Conservation (phyloP, 2,797 vertebrate genomes). For the Amblyopsis hoosieri region DNA sequence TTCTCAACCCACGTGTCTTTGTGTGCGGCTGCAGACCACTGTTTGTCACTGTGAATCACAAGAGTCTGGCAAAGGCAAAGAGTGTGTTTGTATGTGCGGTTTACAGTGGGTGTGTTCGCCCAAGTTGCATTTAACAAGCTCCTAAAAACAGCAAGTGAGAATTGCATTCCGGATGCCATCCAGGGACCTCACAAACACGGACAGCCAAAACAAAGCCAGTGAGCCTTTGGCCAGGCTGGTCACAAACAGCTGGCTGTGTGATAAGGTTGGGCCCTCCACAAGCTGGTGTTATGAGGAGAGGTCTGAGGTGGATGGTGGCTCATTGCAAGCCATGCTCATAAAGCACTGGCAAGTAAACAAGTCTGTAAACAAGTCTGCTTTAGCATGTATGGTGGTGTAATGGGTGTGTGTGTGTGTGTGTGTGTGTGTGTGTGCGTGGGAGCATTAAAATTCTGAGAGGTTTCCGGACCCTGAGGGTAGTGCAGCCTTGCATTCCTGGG, state of each 20-base stretch:
- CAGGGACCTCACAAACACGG: conserved; percentile 17
- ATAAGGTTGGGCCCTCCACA: background rate
- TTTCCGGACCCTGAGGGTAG: conserved; percentile 45
- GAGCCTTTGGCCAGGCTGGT: background rate
- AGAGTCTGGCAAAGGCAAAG: conserved; percentile 3
- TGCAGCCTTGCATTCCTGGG: conserved; percentile 54
- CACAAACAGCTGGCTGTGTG: conserved; percentile 22
- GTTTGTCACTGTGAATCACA: conserved; percentile 13
- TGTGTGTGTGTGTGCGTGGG: conserved; percentile 20
- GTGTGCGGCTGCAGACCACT: conserved; percentile 1
- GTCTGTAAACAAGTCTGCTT: too few relatives aligned
- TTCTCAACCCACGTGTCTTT: conserved; percentile 4
- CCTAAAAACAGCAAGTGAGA: conserved; percentile 21
- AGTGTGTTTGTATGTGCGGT: conserved; percentile 12
- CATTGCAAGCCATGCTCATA: too few relatives aligned
- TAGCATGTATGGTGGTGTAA: too few relatives aligned
- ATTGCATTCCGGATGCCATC: background rate
- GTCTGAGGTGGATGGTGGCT: too few relatives aligned
- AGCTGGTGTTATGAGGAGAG: too few relatives aligned
- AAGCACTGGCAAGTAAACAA: too few relatives aligned
- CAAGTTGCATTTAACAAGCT: conserved; percentile 26
- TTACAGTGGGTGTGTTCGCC: conserved; percentile 20
- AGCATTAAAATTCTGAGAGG: conserved; percentile 35
- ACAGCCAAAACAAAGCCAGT: conserved; percentile 20
- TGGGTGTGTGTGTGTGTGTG: conserved; percentile 27